Conservation (phyloP, 2,113 vertebrate genomes). For the Mus spicilegus region DNA sequence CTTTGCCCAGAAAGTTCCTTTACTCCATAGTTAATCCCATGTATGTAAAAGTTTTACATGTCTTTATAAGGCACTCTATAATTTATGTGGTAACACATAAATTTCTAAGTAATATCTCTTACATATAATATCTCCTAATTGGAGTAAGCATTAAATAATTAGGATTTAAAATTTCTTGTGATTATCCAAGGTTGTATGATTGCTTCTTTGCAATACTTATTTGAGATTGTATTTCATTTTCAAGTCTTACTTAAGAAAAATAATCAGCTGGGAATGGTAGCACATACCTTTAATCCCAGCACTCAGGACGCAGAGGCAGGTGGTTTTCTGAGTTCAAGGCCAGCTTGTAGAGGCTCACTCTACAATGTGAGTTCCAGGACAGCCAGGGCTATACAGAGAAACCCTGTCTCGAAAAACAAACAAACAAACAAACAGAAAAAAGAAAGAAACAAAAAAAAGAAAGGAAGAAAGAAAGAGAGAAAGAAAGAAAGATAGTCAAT, state of each 20-base stretch:
- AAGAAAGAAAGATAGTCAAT: too few relatives aligned
- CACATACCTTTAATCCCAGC: too few relatives aligned
- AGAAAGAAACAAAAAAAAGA: too few relatives aligned
- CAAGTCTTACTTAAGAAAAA: slow-evolving; percentile 6
- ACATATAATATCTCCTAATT: background rate
- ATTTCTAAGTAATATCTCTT: background rate
- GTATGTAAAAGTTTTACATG: background rate
- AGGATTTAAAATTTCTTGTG: background rate
- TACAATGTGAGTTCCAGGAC: too few relatives aligned
- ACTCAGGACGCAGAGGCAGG: too few relatives aligned
- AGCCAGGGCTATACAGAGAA: too few relatives aligned
- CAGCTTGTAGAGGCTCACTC: too few relatives aligned
- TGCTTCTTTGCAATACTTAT: background rate
- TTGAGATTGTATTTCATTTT: background rate
- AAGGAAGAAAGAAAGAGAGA: too few relatives aligned
- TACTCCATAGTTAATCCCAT: background rate
- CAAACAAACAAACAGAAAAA: too few relatives aligned
- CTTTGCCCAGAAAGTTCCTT: background rate
- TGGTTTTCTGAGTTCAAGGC: too few relatives aligned
- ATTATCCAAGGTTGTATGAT: background rate
- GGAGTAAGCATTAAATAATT: background rate
- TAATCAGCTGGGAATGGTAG: too few relatives aligned
- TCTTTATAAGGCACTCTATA: background rate
- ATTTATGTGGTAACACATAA: background rate
- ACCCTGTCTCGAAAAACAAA: too few relatives aligned